Conservation (phyloP, 2,888 invertebrate species). For the Clusia tigrina region DNA sequence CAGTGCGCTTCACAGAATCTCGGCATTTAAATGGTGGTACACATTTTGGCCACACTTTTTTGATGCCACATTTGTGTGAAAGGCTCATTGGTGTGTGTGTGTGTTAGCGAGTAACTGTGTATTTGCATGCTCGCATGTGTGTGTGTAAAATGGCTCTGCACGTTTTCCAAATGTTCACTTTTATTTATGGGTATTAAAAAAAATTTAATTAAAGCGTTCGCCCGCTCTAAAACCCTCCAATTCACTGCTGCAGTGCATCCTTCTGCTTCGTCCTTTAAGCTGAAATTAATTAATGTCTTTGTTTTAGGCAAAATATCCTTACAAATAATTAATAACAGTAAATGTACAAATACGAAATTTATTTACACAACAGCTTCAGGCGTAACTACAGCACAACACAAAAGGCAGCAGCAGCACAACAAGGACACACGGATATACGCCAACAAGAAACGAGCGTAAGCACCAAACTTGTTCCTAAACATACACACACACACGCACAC, state of each 20-base stretch:
- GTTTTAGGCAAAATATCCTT: constrained; percentile 46
- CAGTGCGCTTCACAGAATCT: constrained; percentile 29
- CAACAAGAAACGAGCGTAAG: constrained; percentile 20
- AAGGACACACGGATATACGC: constrained; percentile 13
- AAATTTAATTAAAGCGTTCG: background rate
- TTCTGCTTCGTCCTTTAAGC: constrained; percentile 16
- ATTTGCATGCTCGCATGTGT: too few relatives aligned
- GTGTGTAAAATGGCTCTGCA: too few relatives aligned
- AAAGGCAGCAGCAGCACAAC: constrained; percentile 36
- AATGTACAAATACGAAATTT: constrained; percentile 37
- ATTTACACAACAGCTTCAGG: constrained; percentile 46
- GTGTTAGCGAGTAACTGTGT: too few relatives aligned
- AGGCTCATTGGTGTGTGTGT: background rate
- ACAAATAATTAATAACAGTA: constrained; percentile 52
- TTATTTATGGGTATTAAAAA: too few relatives aligned
- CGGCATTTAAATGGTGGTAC: constrained; percentile 36
- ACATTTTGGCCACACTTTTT: constrained; percentile 19
- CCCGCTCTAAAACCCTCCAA: background rate
- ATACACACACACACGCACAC: background rate
- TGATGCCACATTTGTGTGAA: background rate
- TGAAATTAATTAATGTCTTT: constrained; percentile 32
- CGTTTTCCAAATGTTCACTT: too few relatives aligned
- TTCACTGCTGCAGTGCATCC: background rate
- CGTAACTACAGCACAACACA: constrained; percentile 28
- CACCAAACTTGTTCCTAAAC: too few relatives aligned